Conservation (phyloP, 2,888 invertebrate genomes). For the Pinctada fucata region DNA sequence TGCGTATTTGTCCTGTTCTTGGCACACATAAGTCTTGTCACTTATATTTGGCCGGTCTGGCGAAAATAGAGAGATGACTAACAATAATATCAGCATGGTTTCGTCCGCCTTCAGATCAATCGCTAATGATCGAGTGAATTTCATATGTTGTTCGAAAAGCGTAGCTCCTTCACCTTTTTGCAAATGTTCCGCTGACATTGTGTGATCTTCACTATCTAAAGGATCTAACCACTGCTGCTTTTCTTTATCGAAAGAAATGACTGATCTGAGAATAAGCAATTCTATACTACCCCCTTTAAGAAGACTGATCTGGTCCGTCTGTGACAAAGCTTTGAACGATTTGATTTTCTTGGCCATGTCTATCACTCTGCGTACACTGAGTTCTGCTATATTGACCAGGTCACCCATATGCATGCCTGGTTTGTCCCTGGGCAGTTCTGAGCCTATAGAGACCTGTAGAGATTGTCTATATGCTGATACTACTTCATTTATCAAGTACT, state of each 20-base stretch:
- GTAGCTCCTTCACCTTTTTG: conserved; percentile 79
- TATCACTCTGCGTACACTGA: conserved; percentile 85
- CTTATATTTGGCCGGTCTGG: conserved; percentile 87
- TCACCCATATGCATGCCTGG: conserved; percentile 69
- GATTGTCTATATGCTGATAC: conserved; percentile 72
- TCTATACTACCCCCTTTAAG: conserved; percentile 98
- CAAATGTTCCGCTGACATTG: conserved; percentile 91
- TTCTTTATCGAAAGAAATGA: conserved; percentile 93
- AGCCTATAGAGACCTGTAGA: conserved; percentile 73
- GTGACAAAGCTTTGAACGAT: conserved; percentile 95
- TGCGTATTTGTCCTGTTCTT: conserved; percentile 76
- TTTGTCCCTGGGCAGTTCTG: conserved; percentile 65
- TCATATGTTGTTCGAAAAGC: conserved; percentile 77
- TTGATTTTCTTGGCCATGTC: conserved; percentile 81
- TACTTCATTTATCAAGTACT: conserved; percentile 71
- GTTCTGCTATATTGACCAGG: conserved; percentile 76
- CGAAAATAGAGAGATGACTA: conserved; percentile 93
- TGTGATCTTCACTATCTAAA: conserved; percentile 78
- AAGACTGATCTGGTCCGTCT: conserved; percentile 93
- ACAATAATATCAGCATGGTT: conserved; percentile 92
- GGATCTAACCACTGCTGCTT: conserved; percentile 90
- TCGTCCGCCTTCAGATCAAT: conserved; percentile 92
- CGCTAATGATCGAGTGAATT: conserved; percentile 80
- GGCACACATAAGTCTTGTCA: conserved; percentile 72
- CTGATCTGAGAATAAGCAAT: conserved; percentile 95